Evolutionary conservation across 2,888 invertebrate species (phyloP), one percentile per base, ranked within the genome.

Genomic region (Crioceris asparagi): DNA sequence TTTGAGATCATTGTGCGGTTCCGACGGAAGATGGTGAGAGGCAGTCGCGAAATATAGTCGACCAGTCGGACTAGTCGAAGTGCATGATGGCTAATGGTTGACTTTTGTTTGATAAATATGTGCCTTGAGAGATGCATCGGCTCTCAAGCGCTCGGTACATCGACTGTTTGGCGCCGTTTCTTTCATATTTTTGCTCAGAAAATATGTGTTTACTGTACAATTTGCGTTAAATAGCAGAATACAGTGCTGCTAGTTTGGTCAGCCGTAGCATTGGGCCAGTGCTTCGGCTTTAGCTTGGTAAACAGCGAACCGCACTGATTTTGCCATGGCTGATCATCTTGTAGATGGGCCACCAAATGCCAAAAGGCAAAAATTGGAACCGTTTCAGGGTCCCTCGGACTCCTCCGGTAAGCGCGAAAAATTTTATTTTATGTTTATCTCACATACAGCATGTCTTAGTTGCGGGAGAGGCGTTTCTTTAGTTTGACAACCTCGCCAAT

Each of bases 341-440:
- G 80, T 79, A 70, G 88, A 88, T 74, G 91, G 91, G 72, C 92
- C 91, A 78, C 90, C 92, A 69, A 88, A 82, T 66, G 62, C 66
- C 66, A 92, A 93, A 81, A 83, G 92, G 79, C 83, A 83, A 65
- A 92, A 92, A 73, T 81, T 92, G 70, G 83, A 72, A 76, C 81
- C 64, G 62, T 83, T 82, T 67, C 82, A 82, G 72, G 79, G 81
- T 64, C 76, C 82, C 57, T 79, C 83, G 55, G 84, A 84, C 67
- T 74, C 80, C 57, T 77, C 83, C 65, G 83, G 84, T 83, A 69
- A 78, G 77, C 47, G 11, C 6, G 11, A n/a, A n/a, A n/a, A n/a
- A 6, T 15, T 15, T 15, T 27, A 27, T 27, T 14, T 27, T 27
- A 14, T 27, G 27, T 27, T 27, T 27, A 27, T 27, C 52, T 54